phyloP scores from a whole-genome alignment of 2,113 vertebrate species.

The Clinocottus analis region DNA sequence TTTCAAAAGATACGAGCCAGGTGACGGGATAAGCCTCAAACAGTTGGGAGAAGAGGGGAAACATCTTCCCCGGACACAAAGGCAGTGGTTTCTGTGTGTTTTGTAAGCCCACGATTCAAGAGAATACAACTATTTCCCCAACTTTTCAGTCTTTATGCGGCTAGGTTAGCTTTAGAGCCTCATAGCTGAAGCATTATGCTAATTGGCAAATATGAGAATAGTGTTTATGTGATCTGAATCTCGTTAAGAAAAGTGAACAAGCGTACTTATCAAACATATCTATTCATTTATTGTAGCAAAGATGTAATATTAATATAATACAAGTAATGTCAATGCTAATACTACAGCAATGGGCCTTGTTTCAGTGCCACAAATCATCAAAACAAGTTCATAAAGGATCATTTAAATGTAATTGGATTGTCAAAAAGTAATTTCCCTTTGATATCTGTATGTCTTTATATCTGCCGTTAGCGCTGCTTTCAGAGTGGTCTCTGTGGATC shows the following conservation, averaged over 20 bases:
- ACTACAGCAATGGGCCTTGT: neutral
- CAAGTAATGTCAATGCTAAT: neutral
- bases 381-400: neutral
- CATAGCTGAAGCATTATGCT: neutral
- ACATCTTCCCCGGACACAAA: no score
- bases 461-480: constrained; percentile 19
- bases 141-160: neutral
- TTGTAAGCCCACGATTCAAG: neutral
- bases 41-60: no score
- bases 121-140: neutral
- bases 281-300: neutral
- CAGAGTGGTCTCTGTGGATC: constrained; percentile 17
- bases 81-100: no score
- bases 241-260: neutral
- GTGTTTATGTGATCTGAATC: neutral
- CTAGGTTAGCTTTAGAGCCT: neutral
- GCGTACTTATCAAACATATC: neutral
- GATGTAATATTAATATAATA: neutral
- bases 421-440: neutral
- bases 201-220: neutral
- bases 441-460: neutral
- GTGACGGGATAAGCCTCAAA: no score
- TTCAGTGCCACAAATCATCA: neutral
- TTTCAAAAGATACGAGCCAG: no score
- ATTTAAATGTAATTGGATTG: neutral